Conservation (phyloP, 2,113 vertebrate species). For the Thalassarche chlororhynchos region DNA sequence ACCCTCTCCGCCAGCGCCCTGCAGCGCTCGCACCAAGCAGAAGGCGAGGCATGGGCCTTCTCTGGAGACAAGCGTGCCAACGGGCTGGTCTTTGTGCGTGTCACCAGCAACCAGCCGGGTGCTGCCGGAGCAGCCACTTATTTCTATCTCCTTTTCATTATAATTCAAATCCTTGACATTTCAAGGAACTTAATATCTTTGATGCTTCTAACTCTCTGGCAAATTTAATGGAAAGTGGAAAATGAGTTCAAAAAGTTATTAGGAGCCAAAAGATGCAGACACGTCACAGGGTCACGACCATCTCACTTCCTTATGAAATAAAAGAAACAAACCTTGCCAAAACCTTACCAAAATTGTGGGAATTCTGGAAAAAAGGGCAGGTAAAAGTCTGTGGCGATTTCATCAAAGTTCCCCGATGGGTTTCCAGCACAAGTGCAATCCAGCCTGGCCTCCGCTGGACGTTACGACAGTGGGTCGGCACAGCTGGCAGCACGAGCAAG, state of each 20-base stretch:
- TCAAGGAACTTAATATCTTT: not conserved
- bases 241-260: not conserved
- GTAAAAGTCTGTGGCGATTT: not conserved
- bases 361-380: not conserved
- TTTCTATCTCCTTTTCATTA: not conserved
- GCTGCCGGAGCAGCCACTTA: not conserved
- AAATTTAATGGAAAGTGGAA: not conserved
- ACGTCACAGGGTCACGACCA: not conserved
- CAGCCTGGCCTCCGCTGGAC: not conserved
- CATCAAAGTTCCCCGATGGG: not conserved
- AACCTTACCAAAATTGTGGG: constrained; percentile 34
- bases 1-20: not conserved
- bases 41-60: not conserved
- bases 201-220: not conserved
- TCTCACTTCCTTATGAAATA: not conserved
- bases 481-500: not conserved
- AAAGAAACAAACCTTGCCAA: not conserved
- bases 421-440: not conserved
- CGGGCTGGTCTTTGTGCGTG: rapidly evolving
- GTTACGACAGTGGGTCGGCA: rapidly evolving
- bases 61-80: rapidly evolving
- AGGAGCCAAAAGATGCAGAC: not conserved
- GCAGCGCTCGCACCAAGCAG: not conserved
- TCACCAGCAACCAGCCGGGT: not conserved
- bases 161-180: not conserved